phyloP scores from a whole-genome alignment of 2,113 vertebrate genomes.

The Tyrannus savana region DNA sequence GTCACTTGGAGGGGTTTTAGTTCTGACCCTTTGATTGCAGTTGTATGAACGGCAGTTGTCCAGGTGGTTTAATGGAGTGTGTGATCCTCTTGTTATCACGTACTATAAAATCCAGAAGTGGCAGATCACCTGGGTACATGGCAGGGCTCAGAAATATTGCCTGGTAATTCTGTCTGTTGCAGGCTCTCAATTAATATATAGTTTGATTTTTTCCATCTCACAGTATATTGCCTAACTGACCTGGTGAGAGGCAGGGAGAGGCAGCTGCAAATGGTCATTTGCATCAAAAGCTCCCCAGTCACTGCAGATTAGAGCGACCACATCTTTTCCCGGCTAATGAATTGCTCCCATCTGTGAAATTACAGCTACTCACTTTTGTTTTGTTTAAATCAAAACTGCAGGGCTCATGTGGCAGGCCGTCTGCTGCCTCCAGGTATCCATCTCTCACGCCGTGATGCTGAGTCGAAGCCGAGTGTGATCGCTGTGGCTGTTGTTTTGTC shows the following conservation, averaged over 20 bases:
- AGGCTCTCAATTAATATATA: slow-evolving; percentile 12
- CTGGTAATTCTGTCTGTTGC: background rate
- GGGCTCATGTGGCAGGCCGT: background rate
- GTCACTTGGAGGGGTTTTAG: background rate
- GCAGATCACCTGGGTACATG: background rate
- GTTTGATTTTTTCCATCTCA: slow-evolving; percentile 44
- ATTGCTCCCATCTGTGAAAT: slow-evolving; percentile 65
- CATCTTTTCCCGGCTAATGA: slow-evolving; percentile 54
- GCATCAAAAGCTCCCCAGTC: slow-evolving; percentile 49
- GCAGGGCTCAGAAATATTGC: background rate
- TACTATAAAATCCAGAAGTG: background rate
- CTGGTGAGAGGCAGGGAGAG: background rate
- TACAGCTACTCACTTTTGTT: slow-evolving; percentile 42
- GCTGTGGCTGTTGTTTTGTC: background rate
- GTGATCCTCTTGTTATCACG: background rate
- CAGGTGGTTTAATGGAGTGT: background rate
- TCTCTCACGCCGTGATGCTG: background rate
- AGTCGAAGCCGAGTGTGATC: rapidly evolving
- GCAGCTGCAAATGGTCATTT: slow-evolving; percentile 58
- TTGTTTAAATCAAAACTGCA: slow-evolving; percentile 60
- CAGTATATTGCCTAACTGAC: background rate
- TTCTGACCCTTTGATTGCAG: background rate
- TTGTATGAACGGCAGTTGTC: background rate
- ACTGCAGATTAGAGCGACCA: background rate
- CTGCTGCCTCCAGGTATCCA: slow-evolving; percentile 38